These are phyloP conservation scores for Alcedo quadribrachys DNA, from an alignment of 2,797 vertebrate genomes.

Conservation along the genomic window DNA sequence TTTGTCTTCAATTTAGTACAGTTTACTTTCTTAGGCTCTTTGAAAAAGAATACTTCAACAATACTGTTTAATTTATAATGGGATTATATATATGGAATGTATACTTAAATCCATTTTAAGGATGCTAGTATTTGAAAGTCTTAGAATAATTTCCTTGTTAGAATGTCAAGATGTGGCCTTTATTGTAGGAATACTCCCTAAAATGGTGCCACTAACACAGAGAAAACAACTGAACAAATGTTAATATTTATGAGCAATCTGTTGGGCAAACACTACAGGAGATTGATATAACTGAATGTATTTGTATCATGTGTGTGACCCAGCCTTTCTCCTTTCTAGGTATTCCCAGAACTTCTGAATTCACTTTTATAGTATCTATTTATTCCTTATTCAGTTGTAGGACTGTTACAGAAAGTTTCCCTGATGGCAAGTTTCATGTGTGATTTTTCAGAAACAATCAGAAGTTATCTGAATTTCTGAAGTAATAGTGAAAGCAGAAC, in stretches of 20 bases:
- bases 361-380: background rate
- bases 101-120: background rate
- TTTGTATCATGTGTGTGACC: background rate
- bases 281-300: background rate
- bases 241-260: conserved; percentile 40
- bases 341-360: background rate
- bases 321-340: background rate
- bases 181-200: background rate
- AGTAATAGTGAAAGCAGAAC: background rate
- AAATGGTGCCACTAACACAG: background rate
- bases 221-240: background rate
- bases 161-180: conserved; percentile 15
- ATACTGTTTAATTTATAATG: background rate
- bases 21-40: background rate
- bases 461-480: background rate
- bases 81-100: background rate
- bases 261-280: background rate
- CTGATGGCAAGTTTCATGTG: background rate
- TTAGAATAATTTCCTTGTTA: background rate
- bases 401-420: background rate
- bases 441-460: background rate
- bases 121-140: conserved; percentile 10
- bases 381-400: background rate
- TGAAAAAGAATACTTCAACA: background rate
- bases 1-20: background rate